Evolutionary conservation across 2,888 invertebrate genomes (phyloP).

Genomic region (Caenorhabditis wallacei): DNA sequence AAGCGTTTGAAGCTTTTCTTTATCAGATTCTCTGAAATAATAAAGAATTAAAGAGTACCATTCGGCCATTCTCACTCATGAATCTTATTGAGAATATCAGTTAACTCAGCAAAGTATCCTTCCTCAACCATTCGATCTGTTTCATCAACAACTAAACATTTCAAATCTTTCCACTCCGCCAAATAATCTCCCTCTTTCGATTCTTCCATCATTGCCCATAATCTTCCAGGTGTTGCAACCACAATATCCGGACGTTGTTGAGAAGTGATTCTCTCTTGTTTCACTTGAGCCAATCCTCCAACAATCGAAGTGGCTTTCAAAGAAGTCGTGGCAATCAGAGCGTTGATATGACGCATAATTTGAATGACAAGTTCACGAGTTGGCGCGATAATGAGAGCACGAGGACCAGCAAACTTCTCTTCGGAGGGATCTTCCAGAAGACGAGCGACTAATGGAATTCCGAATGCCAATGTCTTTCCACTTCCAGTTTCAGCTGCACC

Average conservation of each 20-base stretch:
- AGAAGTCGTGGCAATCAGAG: conserved; percentile 89
- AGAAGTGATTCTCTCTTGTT: conserved; percentile 91
- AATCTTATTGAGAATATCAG: conserved; percentile 89
- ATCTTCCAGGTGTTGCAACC: conserved; percentile 96
- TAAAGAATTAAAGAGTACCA: not conserved
- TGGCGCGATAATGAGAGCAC: conserved; percentile 93
- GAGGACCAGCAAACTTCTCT: conserved; percentile 84
- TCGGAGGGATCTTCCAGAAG: conserved; percentile 62
- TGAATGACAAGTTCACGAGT: conserved; percentile 97
- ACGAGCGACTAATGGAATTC: conserved; percentile 90
- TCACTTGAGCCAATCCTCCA: conserved; percentile 95
- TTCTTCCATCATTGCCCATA: conserved; percentile 93
- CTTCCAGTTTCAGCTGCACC: conserved; percentile 99
- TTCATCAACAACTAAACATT: conserved; percentile 95
- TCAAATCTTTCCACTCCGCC: conserved; percentile 82
- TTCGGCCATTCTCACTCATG: conserved; percentile 86
- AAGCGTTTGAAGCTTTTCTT: conserved; percentile 90
- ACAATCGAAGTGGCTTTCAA: conserved; percentile 90
- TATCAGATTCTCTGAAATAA: conserved; percentile 41
- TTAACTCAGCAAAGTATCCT: conserved; percentile 95
- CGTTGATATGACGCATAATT: conserved; percentile 90
- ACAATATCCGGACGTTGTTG: conserved; percentile 92
- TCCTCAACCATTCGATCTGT: conserved; percentile 98
- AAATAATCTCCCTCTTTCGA: conserved; percentile 75
- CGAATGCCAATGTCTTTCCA: conserved; percentile 98